A percentile compares a stretch with the other conserved stretches of the same genome.
Conservation (phyloP, 2,797 vertebrate species). For the Cynodonichthys magdalenae region DNA sequence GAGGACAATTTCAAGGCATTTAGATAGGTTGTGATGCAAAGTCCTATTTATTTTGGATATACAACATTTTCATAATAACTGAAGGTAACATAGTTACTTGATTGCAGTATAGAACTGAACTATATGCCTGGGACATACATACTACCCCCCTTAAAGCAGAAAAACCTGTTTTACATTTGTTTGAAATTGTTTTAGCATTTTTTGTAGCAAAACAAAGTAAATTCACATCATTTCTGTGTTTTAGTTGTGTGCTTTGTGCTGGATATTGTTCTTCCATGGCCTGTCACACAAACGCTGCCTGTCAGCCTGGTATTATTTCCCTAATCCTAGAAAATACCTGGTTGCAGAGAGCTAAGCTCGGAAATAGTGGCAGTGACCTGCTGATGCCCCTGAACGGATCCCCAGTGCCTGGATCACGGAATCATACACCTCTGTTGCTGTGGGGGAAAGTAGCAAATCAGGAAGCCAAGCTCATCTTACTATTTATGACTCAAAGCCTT, state of each 20-base stretch:
- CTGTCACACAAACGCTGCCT: constrained; percentile 22
- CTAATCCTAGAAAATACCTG: constrained; percentile 55
- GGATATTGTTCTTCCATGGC: constrained; percentile 9
- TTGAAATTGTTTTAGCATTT: too few species aligned
- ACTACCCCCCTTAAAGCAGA: too few species aligned
- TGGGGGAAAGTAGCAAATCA: constrained; percentile 44
- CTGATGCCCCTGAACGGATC: constrained; percentile 46
- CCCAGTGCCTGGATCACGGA: constrained; percentile 48
- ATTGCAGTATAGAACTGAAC: too few species aligned
- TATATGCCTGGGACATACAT: too few species aligned
- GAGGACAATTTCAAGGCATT: too few species aligned
- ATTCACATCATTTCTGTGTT: constrained; percentile 15
- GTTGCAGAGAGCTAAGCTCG: constrained; percentile 33
- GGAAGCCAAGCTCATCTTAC: constrained; percentile 57
- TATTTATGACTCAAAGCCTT: constrained; percentile 76
- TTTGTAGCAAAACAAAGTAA: background rate
- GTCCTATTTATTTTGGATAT: too few species aligned
- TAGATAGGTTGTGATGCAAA: too few species aligned
- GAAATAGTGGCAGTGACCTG: constrained; percentile 52
- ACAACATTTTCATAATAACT: too few species aligned
- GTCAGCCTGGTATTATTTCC: constrained; percentile 47
- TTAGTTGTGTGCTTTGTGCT: constrained; percentile 17
- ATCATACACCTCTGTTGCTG: constrained; percentile 53
- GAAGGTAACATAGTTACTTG: too few species aligned
- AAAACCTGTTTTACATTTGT: too few species aligned